phyloP scores from a whole-genome alignment of 2,113 vertebrate species.

The Strix aluco region DNA sequence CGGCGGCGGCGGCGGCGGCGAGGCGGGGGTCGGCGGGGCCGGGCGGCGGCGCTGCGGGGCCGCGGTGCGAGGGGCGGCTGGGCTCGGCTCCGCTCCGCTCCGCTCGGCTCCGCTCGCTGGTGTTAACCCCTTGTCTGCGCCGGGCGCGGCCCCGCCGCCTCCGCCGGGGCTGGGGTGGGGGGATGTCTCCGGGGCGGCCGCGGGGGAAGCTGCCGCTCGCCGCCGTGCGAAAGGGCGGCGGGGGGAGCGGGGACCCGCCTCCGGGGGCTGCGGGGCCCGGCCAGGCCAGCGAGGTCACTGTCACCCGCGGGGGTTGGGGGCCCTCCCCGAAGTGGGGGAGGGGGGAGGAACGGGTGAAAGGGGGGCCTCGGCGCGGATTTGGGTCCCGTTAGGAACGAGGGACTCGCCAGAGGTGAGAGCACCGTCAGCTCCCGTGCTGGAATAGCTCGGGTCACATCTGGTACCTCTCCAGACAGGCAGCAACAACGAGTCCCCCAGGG shows the following conservation, averaged over 20 bases:
- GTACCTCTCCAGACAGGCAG: fast-evolving
- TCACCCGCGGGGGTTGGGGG: fast-evolving
- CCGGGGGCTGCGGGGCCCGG: neutral
- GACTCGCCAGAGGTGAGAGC: too few species aligned
- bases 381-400: fast-evolving
- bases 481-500: neutral
- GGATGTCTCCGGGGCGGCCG: neutral
- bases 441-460: too few species aligned
- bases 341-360: neutral
- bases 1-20: neutral
- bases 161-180: too few species aligned
- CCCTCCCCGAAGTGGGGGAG: too few species aligned
- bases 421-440: neutral
- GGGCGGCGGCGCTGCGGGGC: neutral
- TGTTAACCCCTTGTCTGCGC: neutral
- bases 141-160: neutral
- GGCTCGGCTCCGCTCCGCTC: too few species aligned
- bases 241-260: neutral
- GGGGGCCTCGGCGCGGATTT: neutral
- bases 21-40: neutral
- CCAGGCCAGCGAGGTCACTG: fast-evolving
- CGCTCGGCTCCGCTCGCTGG: neutral
- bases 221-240: neutral
- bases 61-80: neutral
- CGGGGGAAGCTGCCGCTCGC: neutral